These are phyloP conservation scores for Drosophila navojoa DNA, from an alignment of 1,140 invertebrate species.

Conservation along the genomic window DNA sequence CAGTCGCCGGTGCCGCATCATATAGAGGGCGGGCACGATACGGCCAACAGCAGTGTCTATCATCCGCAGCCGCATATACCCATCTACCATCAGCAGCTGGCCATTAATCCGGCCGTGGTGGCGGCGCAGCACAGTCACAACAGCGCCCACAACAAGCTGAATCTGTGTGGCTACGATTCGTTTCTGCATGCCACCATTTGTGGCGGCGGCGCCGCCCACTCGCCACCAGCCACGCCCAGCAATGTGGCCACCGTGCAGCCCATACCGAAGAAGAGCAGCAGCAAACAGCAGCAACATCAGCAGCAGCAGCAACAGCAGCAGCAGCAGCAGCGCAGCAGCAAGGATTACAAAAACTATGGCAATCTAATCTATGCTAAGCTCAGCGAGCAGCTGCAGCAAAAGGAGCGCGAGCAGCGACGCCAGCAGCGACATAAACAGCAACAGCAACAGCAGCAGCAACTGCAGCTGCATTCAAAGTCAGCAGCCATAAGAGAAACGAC, in stretches of 20 bases:
- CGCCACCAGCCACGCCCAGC: slow-evolving; percentile 63
- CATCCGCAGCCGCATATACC: slow-evolving; percentile 85
- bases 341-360: slow-evolving; percentile 78
- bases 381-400: slow-evolving; percentile 77
- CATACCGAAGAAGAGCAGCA: slow-evolving; percentile 61
- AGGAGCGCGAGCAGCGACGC: slow-evolving; percentile 68
- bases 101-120: slow-evolving; percentile 81
- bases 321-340: slow-evolving; percentile 56
- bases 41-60: slow-evolving; percentile 83
- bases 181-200: slow-evolving; percentile 86
- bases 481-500: neutral
- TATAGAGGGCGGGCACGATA: slow-evolving; percentile 46
- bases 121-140: slow-evolving; percentile 77
- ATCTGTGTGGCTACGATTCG: slow-evolving; percentile 86
- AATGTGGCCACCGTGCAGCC: slow-evolving; percentile 80
- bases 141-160: slow-evolving; percentile 84
- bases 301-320: slow-evolving; percentile 34
- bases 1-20: slow-evolving; percentile 56
- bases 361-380: slow-evolving; percentile 81
- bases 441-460: slow-evolving; percentile 50
- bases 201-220: slow-evolving; percentile 66
- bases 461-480: slow-evolving; percentile 27
- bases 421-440: slow-evolving; percentile 64
- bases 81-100: slow-evolving; percentile 83
- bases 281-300: slow-evolving; percentile 42